Base-by-base conservation (phyloP, 1,140 invertebrate genomes). In the Microvelia longipes region DNA sequence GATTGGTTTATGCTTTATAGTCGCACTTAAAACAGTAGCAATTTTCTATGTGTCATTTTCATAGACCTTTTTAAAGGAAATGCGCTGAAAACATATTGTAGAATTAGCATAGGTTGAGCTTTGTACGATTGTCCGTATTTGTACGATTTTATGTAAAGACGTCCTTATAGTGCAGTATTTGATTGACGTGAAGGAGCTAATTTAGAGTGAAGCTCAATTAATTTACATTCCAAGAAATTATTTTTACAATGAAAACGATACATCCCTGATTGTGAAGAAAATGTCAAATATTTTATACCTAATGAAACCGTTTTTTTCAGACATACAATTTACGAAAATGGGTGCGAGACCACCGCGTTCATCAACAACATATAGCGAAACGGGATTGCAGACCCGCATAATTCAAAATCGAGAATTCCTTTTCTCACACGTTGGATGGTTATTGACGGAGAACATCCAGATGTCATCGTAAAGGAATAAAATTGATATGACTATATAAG, bases 391-490 rank as follows among this genome's bases (percentile, higher is more conserved):
- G 93, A 96, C 80, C 93, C 93, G 0, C 92, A 95, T 76, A 91
- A 95, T 76, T 87, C 87, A 98, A 2, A 87, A 86, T 61, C 82
- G 92, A 19, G 94, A 93, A 0, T 93, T 96, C 79, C 95, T 95
- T 80, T 96, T 94, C 79, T 81, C 92, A 0, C 93, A 96, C 75
- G 86, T 95, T 28, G 93, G 93, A 0, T 96, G 93, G 93, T 81
- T 96, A 73, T 85, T 91, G 86, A 83, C 86, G 81, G 83, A 85
- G 68, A 95, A 95, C 78, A 92, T 94, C 0, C 87, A 92, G 70
- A 90, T 95, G 0, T 82, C 87, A 26, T 80, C 78, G 26, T 87
- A 87, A 74, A 92, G 93, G 2, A 81, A 81, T n/a, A 81, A 84
- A 70, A 80, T 95, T 15, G 90, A 95, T 78, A 84, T 94, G 79